Evolutionary conservation across 2,797 vertebrate species (phyloP), one percentile per base, ranked within the genome.

Genomic region (Macroramphosus scolopax): DNA sequence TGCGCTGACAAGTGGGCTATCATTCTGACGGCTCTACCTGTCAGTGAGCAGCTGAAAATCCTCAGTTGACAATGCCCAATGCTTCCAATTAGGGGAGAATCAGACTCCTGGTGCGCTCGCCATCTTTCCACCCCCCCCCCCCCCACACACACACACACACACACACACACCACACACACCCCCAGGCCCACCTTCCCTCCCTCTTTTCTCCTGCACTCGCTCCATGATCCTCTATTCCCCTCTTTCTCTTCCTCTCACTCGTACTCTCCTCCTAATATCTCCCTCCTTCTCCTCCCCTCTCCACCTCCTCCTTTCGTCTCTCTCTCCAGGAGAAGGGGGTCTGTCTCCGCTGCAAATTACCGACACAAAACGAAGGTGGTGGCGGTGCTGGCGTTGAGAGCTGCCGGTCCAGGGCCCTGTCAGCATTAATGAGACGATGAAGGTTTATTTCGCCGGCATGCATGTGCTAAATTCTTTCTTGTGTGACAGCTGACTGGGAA

Each of bases 1-100:
- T 98, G 94, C 95, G 92, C 94, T 98, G 95, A 98, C 96, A 98
- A 97, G 96, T 96, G 95, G 94, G 92, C 95, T 92, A 98, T 98
- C 95, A 98, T 93, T 94, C 91, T 91, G 92, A 94, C 90, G 93
- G 92, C 91, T 91, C 90, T 87, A 96, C 94, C 95, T 98, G 96
- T 98, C 96, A 98, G 93, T 54, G 88, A 95, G 89, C 91, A 70
- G 92, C 91, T 92, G 93, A 93, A 94, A 95, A 96, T 90, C 91
- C 93, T 94, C 92, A 84, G 93, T 90, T 98, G 94, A 97, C 95
- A 97, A 98, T 97, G 95, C 96, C 96, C 96, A 98, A 95, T 90
- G 96, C 95, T 97, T 97, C 96, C 96, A 98, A 97, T 98, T 97
- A 98, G 93, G 90, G 89, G 88, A 88, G 84, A 91, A 86, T 94